Evolutionary conservation across 1,140 invertebrate genomes (phyloP).

Genomic region (Anastrepha obliqua): DNA sequence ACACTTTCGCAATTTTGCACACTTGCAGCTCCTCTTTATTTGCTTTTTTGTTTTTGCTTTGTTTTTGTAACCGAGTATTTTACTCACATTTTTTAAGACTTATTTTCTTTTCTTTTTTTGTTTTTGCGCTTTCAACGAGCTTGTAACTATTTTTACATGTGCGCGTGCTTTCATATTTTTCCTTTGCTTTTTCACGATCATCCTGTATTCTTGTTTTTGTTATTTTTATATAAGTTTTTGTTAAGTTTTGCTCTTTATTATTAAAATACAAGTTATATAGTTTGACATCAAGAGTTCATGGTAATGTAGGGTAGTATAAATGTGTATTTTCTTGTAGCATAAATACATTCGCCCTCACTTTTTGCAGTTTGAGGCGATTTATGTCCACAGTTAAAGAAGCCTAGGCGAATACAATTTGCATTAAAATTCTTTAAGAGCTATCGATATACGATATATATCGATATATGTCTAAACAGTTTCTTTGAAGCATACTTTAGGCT

Average conservation of each 20-base stretch:
- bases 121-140: not conserved
- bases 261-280: conserved; percentile 31
- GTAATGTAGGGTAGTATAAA: not conserved
- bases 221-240: not conserved
- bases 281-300: conserved; percentile 42
- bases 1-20: not conserved
- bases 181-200: too few relatives aligned
- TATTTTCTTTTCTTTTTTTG: not conserved
- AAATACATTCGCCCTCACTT: not conserved
- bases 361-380: not conserved
- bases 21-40: not conserved
- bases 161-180: not conserved
- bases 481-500: too few relatives aligned
- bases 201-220: not conserved
- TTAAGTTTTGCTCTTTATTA: conserved; percentile 47
- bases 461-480: too few relatives aligned
- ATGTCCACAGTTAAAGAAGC: not conserved
- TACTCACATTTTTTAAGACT: not conserved
- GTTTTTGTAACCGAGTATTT: conserved; percentile 1
- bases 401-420: not conserved
- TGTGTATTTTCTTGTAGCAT: conserved; percentile 3
- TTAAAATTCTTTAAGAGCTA: too few relatives aligned
- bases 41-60: not conserved
- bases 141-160: not conserved
- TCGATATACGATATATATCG: too few relatives aligned